These are phyloP conservation scores for Pseudomyrmex cubaensis DNA, from an alignment of 1,140 invertebrate genomes.

Conservation along the genomic window DNA sequence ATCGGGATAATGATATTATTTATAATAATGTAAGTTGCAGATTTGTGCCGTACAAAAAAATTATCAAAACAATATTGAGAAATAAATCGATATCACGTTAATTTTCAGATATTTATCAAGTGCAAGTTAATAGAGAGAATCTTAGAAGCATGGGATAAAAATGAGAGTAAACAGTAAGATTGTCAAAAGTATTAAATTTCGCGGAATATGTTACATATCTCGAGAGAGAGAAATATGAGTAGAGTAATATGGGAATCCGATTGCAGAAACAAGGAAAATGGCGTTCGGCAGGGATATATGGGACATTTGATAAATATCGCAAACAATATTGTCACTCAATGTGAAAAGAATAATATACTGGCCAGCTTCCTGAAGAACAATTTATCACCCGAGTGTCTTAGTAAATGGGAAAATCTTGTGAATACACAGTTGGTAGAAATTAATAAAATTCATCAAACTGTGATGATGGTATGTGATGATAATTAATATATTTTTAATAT, in stretches of 20 bases:
- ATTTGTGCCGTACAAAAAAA: constrained; percentile 3
- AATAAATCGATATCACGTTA: constrained; percentile 45
- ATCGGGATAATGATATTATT: constrained; percentile 83
- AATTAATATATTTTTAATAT: constrained; percentile 41
- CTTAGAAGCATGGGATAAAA: constrained; percentile 88
- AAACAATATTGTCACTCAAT: constrained; percentile 87
- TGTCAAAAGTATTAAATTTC: constrained; percentile 40
- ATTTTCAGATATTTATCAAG: constrained; percentile 88
- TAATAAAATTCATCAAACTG: constrained; percentile 87
- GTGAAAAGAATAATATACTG: constrained; percentile 81
- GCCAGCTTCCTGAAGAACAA: constrained; percentile 86
- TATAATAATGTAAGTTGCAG: constrained; percentile 85
- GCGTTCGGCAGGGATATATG: constrained; percentile 89
- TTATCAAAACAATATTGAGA: neutral
- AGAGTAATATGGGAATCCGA: neutral
- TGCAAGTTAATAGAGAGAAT: constrained; percentile 89
- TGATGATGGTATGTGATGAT: constrained; percentile 83
- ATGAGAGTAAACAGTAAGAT: constrained; percentile 86
- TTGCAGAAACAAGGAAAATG: constrained; percentile 83
- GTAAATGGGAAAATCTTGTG: constrained; percentile 88
- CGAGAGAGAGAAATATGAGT: neutral
- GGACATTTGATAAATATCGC: constrained; percentile 91
- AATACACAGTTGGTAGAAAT: constrained; percentile 86
- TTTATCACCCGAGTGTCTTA: constrained; percentile 85
- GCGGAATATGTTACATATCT: neutral